A percentile compares a stretch with the other conserved stretches of the same genome.
Conservation (phyloP, 2,888 invertebrate genomes). For the Trichopoda pennipes region DNA sequence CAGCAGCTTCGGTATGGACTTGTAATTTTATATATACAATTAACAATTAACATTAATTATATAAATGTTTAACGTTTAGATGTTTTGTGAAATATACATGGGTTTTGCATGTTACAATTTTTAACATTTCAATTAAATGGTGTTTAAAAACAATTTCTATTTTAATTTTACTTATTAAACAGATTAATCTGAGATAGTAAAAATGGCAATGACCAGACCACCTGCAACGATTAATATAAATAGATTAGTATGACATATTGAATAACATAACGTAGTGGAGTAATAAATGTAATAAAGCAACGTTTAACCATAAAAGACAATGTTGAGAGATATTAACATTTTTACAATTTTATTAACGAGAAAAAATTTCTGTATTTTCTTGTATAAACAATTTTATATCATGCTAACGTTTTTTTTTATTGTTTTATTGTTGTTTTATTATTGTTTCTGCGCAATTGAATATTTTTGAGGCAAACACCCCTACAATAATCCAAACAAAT, state of each 20-base stretch:
- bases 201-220: constrained; percentile 51
- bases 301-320: constrained; percentile 29
- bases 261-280: background rate
- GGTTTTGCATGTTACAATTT: too few species aligned
- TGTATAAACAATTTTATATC: background rate
- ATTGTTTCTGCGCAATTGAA: constrained; percentile 37
- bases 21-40: too few species aligned
- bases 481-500: constrained; percentile 41
- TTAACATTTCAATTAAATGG: too few species aligned
- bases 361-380: background rate
- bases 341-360: constrained; percentile 16
- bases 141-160: background rate
- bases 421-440: constrained; percentile 26
- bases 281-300: constrained; percentile 32
- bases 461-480: constrained; percentile 43
- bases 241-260: constrained; percentile 7
- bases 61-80: background rate
- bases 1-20: too few species aligned
- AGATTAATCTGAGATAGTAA: constrained; percentile 19
- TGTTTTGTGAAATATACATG: too few species aligned
- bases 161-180: constrained; percentile 2
- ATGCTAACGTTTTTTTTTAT: background rate
- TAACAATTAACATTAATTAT: background rate
- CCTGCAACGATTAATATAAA: constrained; percentile 25
- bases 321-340: constrained; percentile 60